These are phyloP conservation scores for Eurypyga helias DNA, from an alignment of 2,113 vertebrate genomes.

Conservation along the genomic window DNA sequence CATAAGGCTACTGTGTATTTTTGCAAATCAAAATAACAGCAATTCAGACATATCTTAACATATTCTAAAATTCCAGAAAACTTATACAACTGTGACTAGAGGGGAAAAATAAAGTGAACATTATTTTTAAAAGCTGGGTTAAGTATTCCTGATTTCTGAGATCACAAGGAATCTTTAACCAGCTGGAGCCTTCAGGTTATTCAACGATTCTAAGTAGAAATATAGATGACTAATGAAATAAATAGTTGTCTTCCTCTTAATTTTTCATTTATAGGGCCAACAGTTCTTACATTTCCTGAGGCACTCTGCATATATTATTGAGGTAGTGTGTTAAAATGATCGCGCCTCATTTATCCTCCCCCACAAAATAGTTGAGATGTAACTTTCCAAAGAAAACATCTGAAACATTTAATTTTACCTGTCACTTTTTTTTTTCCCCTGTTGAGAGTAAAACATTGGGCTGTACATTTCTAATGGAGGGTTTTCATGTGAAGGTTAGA, in stretches of 20 bases:
- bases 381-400: constrained; percentile 59
- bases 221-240: constrained; percentile 61
- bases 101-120: constrained; percentile 1
- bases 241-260: constrained; percentile 67
- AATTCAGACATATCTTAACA: neutral
- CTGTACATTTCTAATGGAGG: constrained; percentile 39
- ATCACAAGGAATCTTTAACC: constrained; percentile 44
- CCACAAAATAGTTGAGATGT: constrained; percentile 53
- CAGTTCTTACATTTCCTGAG: constrained; percentile 52
- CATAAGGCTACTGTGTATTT: neutral
- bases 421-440: constrained; percentile 58
- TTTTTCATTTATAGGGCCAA: constrained; percentile 27
- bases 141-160: constrained; percentile 60
- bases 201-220: constrained; percentile 7
- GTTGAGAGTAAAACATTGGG: constrained; percentile 45
- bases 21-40: neutral
- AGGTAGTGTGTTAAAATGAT: constrained; percentile 65
- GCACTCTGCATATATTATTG: constrained; percentile 49
- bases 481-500: constrained; percentile 47
- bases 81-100: neutral
- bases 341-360: constrained; percentile 64
- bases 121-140: constrained; percentile 21
- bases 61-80: constrained; percentile 26
- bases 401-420: constrained; percentile 62
- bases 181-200: constrained; percentile 59